phyloP scores from a whole-genome alignment of 1,140 invertebrate genomes.

The Mizuhopecten yessoensis region DNA sequence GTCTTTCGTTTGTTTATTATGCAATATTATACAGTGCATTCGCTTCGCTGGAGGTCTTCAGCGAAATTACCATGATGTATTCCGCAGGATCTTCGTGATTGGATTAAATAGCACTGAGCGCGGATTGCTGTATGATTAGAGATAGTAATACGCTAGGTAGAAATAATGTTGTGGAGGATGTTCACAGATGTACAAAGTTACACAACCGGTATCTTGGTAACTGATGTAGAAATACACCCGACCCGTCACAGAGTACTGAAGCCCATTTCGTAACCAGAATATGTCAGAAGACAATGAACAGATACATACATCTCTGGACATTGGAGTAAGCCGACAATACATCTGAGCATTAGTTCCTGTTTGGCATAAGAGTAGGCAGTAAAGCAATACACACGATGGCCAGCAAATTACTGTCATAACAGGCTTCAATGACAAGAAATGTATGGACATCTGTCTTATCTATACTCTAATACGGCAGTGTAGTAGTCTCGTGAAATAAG shows the following conservation, averaged over 20 bases:
- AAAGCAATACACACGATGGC: background rate
- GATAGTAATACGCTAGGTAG: background rate
- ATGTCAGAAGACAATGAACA: background rate
- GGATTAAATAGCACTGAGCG: background rate
- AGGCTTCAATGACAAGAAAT: background rate
- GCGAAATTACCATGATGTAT: background rate
- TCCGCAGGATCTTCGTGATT: background rate
- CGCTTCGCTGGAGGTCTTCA: background rate
- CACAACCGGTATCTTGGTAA: background rate
- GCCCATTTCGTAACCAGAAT: background rate
- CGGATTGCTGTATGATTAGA: background rate
- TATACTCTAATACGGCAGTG: background rate
- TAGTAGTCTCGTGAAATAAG: background rate
- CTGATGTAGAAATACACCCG: background rate
- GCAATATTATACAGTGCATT: background rate
- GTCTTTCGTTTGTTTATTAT: background rate
- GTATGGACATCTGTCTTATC: background rate
- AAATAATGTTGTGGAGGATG: background rate
- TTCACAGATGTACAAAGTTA: background rate
- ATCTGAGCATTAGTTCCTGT: background rate
- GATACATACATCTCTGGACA: too few relatives aligned
- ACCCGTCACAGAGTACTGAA: background rate
- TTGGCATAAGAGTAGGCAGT: background rate
- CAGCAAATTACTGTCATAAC: background rate
- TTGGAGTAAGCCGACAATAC: background rate